phyloP scores from a whole-genome alignment of 2,113 vertebrate species.

The Hirundichthys speculiger region DNA sequence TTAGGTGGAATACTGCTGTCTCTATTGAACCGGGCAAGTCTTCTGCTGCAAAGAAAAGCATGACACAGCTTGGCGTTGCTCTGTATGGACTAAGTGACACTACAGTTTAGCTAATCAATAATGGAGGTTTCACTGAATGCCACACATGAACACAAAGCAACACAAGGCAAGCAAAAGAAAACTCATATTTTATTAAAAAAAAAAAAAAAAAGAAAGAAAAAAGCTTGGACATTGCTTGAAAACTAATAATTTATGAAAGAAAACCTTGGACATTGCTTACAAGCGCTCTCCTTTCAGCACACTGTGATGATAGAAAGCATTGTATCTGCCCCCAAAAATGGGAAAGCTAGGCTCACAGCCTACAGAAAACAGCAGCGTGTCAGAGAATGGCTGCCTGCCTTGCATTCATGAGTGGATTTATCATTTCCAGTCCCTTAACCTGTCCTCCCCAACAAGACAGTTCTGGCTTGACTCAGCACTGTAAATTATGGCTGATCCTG shows the following conservation, averaged over 20 bases:
- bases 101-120: slow-evolving; percentile 30
- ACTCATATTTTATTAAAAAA: no score
- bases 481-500: slow-evolving; percentile 56
- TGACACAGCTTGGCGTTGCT: not conserved
- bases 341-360: slow-evolving; percentile 12
- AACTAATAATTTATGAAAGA: not conserved
- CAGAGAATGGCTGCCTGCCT: slow-evolving; percentile 33
- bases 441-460: slow-evolving; percentile 50
- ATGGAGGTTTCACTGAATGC: slow-evolving; percentile 16
- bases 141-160: not conserved
- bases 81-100: slow-evolving; percentile 18
- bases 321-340: not conserved
- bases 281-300: no score
- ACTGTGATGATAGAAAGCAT: not conserved
- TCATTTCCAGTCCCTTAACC: slow-evolving; percentile 68
- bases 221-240: not conserved
- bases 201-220: not conserved
- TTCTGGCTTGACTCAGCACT: slow-evolving; percentile 50
- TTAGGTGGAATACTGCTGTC: slow-evolving; percentile 44
- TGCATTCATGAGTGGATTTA: slow-evolving; percentile 63
- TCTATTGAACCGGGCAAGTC: slow-evolving; percentile 11
- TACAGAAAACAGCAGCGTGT: slow-evolving; percentile 19
- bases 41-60: not conserved
- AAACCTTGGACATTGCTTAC: not conserved
- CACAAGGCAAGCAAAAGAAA: not conserved